phyloP scores from a whole-genome alignment of 2,888 invertebrate genomes.

The Megamerina dolium region DNA sequence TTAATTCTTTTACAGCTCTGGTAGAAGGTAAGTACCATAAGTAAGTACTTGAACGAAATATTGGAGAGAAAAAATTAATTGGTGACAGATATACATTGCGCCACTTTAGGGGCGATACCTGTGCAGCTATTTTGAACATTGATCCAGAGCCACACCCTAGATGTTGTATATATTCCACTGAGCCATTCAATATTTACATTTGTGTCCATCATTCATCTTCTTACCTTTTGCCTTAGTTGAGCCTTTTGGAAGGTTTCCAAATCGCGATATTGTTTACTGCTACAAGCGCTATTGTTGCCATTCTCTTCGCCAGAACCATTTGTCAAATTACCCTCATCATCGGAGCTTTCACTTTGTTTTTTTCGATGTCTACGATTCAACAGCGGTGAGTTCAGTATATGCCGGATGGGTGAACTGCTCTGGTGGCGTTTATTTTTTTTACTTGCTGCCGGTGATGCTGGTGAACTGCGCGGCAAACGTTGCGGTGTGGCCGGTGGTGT shows the following conservation, averaged over 20 bases:
- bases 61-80: no score
- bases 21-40: no score
- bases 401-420: conserved; percentile 73
- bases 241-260: conserved; percentile 89
- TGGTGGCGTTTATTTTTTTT: conserved; percentile 70
- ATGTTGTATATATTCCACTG: no score
- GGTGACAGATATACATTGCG: no score
- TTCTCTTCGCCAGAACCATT: conserved; percentile 55
- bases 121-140: no score
- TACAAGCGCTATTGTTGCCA: conserved; percentile 43
- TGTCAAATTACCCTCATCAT: conserved; percentile 62
- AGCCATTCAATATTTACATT: no score
- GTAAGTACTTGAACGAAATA: no score
- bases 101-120: no score
- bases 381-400: conserved; percentile 78
- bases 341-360: conserved; percentile 75
- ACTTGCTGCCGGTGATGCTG: conserved; percentile 65
- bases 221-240: conserved; percentile 82
- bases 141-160: no score
- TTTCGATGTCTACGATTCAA: conserved; percentile 69
- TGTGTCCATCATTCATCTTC: no score
- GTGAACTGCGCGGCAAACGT: conserved; percentile 70
- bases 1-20: no score
- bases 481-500: conserved; percentile 52
- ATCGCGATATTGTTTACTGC: conserved; percentile 74